Conservation (phyloP, 2,113 vertebrate species). For the Marmota flaviventris region DNA sequence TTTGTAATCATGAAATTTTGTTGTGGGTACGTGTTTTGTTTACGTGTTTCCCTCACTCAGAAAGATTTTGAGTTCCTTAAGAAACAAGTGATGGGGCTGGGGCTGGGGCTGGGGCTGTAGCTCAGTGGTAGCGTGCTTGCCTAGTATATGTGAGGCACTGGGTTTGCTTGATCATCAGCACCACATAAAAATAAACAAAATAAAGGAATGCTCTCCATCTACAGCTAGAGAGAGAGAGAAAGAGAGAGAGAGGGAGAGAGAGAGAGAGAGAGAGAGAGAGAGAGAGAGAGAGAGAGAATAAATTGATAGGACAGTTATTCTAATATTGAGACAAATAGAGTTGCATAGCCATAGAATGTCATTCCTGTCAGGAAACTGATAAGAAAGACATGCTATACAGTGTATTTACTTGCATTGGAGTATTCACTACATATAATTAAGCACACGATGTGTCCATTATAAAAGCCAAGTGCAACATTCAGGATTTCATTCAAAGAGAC, state of each 20-base stretch:
- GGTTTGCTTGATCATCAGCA: too few species aligned
- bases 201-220: too few species aligned
- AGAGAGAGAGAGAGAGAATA: not conserved
- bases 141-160: too few species aligned
- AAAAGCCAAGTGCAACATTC: not conserved
- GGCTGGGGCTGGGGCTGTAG: too few species aligned
- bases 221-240: too few species aligned
- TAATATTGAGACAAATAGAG: not conserved
- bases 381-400: not conserved
- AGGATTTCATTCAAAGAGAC: not conserved
- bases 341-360: not conserved
- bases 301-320: not conserved
- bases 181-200: too few species aligned
- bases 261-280: too few species aligned
- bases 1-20: constrained; percentile 27
- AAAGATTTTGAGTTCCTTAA: not conserved
- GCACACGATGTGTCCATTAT: not conserved
- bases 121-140: too few species aligned
- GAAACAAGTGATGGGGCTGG: not conserved
- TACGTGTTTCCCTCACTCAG: not conserved
- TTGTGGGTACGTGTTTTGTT: not conserved
- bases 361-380: not conserved
- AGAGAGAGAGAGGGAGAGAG: too few species aligned
- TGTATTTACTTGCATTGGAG: not conserved
- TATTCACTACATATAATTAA: not conserved